Base-by-base conservation (phyloP, 2,888 invertebrate species). In the Rhagium mordax region DNA sequence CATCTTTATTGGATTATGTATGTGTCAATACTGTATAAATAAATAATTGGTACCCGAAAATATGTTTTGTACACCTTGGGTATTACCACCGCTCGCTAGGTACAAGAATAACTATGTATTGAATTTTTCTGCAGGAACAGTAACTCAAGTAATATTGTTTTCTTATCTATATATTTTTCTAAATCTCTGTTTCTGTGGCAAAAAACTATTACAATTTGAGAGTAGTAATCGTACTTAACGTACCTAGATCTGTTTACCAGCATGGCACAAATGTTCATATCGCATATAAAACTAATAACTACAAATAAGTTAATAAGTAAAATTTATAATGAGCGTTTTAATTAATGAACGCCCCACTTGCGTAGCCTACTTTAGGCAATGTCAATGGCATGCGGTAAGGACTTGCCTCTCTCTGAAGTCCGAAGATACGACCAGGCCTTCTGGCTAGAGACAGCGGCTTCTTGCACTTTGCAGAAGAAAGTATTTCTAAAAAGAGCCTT, bases 301-400 rank as follows among this genome's bases (percentile, higher is more conserved):
- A 41, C 49, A 29, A 62, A 33, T 55, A 55, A 53, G 55, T 57
- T 66, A 60, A 65, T 71, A 69, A 69, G 67, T 47, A 68, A 76
- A 79, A 70, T 72, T 67, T 74, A 72, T 79, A 74, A 77, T 75
- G 65, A 71, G 62, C 72, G 68, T 77, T 73, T 75, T 78, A 81
- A 81, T 81, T 81, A 81, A 77, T 74, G 74, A 71, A 79, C 81
- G 84, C 82, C 84, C 84, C 84, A 84, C 83, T 84, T 84, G 77
- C 48, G 61, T 81, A 83, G 81, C 85, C 83, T 79, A 85, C 80
- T 82, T 81, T 79, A 66, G 69, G 74, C 83, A 84, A 84, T 85
- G 85, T 85, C 85, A 85, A 84, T 85, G 85, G 84, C 85, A 84
- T 81, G 65, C 18, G 49, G 16, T n/a, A n/a, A 21, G 21, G 65